These are phyloP conservation scores for Notoglanidium macrostoma DNA, from an alignment of 2,797 vertebrate species.

Conservation along the genomic window DNA sequence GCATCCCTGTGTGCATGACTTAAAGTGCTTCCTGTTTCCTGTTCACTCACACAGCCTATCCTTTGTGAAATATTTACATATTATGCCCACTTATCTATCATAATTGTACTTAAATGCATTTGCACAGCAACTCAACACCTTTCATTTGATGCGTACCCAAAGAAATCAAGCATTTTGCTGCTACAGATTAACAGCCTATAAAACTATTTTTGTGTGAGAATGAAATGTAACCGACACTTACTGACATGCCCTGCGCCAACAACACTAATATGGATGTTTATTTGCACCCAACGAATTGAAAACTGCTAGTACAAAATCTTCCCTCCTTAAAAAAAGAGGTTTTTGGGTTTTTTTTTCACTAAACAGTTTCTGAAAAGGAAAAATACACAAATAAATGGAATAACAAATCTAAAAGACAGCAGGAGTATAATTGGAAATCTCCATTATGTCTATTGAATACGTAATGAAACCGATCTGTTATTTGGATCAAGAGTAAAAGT, in stretches of 20 bases:
- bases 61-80: not conserved
- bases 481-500: conserved; percentile 14
- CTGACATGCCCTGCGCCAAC: not conserved
- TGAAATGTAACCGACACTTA: conserved; percentile 3
- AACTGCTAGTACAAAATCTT: not conserved
- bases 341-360: not conserved
- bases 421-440: conserved; percentile 4
- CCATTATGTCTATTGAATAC: conserved; percentile 18
- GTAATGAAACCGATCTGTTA: conserved; percentile 20
- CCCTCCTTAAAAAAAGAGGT: not conserved
- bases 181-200: not conserved
- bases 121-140: not conserved
- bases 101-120: not conserved
- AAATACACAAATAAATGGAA: not conserved
- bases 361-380: not conserved
- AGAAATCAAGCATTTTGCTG: not conserved
- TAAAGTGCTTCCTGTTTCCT: not conserved
- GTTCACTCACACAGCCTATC: not conserved
- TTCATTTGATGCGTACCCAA: not conserved
- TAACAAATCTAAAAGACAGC: not conserved
- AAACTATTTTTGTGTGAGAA: not conserved
- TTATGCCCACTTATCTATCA: not conserved
- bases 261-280: conserved; percentile 11
- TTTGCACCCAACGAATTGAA: not conserved
- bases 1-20: not conserved